A percentile compares a stretch with the other conserved stretches of the same genome.
phyloP scores from a whole-genome alignment of 1,140 invertebrate genomes.

The Micrasema minimum region DNA sequence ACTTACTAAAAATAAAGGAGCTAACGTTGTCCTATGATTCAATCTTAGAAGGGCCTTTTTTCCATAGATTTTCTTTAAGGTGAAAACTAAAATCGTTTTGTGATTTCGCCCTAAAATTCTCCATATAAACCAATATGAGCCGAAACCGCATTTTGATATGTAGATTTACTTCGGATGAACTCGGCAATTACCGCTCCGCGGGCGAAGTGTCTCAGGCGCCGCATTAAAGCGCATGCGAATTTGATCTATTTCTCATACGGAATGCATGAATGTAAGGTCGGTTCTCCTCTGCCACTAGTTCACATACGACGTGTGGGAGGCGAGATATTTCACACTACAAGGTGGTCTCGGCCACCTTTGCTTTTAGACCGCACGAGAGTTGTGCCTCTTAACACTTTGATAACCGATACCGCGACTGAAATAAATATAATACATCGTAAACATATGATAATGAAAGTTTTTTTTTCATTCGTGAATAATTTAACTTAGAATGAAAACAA shows the following conservation, averaged over 20 bases:
- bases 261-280: not conserved
- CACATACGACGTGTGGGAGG: not conserved
- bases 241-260: not conserved
- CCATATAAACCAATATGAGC: slow-evolving; percentile 40
- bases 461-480: too few relatives aligned
- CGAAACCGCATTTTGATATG: slow-evolving; percentile 41
- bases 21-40: too few relatives aligned
- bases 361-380: slow-evolving; percentile 26
- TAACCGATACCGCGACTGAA: too few relatives aligned
- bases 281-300: not conserved
- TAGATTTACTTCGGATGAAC: slow-evolving; percentile 40
- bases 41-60: too few relatives aligned
- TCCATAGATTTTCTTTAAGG: too few relatives aligned
- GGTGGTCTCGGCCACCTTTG: slow-evolving; percentile 37
- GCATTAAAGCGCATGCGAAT: not conserved
- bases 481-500: too few relatives aligned
- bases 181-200: slow-evolving; percentile 10
- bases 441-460: not conserved
- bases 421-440: slow-evolving; percentile 1
- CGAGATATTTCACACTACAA: slow-evolving; percentile 31
- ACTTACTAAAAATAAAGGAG: too few relatives aligned
- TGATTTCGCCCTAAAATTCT: slow-evolving; percentile 14
- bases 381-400: slow-evolving; percentile 26
- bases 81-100: slow-evolving; percentile 9
- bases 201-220: not conserved